Evolutionary conservation across 2,888 invertebrate species (phyloP), one percentile per base, ranked within the genome.

Genomic region (Baccha elongata): DNA sequence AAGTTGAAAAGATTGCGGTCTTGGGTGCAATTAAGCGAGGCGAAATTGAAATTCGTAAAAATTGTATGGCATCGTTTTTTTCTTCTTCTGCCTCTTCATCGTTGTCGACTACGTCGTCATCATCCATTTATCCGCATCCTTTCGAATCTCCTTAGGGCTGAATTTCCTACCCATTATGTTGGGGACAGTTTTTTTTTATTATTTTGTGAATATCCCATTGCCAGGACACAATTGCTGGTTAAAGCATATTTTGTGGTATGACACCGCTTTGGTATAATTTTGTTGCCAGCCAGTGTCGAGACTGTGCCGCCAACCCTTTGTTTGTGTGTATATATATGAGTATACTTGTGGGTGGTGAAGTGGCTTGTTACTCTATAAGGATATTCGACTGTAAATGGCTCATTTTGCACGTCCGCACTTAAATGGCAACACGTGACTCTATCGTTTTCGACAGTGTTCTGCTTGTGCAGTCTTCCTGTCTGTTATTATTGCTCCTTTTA

Each of bases 391-490:
- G 79, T 69, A 86, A 86, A 87, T 87, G 87, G 86, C 87, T 86
- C 86, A 87, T 87, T 88, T 88, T 86, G 87, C 89, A 89, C 89
- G 89, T 89, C 87, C 87, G 86, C 87, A 88, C 87, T 88, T 89
- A 89, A 89, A 89, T 88, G 87, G 87, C 87, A 87, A 87, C 89
- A 89, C 89, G 89, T 89, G 89, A 89, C 88, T 87, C 86, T 86
- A 87, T 86, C 86, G 84, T 84, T 81, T 76, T 85, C 76, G 75
- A 53, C 67, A 71, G 67, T 73, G 69, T 69, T 71, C 6, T 80
- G 67, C 60, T 71, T 64, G 58, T 40, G 60, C 69, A 65, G 68
- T 81, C 74, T 71, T 72, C 53, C 46, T 85, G 75, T 67, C 79
- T 71, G 65, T 58, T 83, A 84, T 86, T 84, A 86, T 86, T 86